Evolutionary conservation across 2,888 invertebrate species (phyloP), one percentile per base, ranked within the genome.

Genomic region (Lydus trimaculatus): DNA sequence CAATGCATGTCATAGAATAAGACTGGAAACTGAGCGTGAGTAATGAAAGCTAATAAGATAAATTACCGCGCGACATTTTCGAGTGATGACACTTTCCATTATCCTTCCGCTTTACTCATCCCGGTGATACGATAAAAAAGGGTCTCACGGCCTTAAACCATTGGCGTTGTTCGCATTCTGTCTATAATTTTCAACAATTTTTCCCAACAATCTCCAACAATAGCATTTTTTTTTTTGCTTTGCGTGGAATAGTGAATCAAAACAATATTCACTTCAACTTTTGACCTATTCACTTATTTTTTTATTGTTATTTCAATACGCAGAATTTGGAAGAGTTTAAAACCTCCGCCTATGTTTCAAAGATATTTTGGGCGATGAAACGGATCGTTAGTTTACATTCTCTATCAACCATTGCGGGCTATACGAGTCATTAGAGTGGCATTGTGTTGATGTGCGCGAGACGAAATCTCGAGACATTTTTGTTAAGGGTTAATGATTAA

Each of bases 341-440:
- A 52, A 52, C 17, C 31, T 20, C 33, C 78, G 78, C 74, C 78
- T 31, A 74, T 78, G 78, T 61, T 56, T 75, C 71, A 71, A 72
- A 72, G 76, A 75, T 76, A 59, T 68, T 75, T 80, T 79, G 79
- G 80, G 79, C 81, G 81, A 84, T 84, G 83, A 84, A 83, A 83
- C 76, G 83, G 82, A 82, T 84, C 84, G 83, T 84, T 84, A 83
- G 83, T 81, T 83, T 80, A 79, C 81, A 82, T 83, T 83, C 82
- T 83, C 78, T 79, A 80, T 76, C 76, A 77, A 80, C 52, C 82
- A 82, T 81, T 82, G 81, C 82, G 81, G 82, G 74, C 78, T 80
- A 75, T 80, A 82, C 81, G 82, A 82, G 78, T 82, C 83, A 83
- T 83, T 84, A 83, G 80, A 79, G 52, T 78, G 68, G 73, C 78